Percentiles rank a stretch among this genome's conserved stretches.
Evolutionary conservation across 92 coral and sea anemone genomes (phyloP).

Genomic region (Siderastrea siderea): DNA sequence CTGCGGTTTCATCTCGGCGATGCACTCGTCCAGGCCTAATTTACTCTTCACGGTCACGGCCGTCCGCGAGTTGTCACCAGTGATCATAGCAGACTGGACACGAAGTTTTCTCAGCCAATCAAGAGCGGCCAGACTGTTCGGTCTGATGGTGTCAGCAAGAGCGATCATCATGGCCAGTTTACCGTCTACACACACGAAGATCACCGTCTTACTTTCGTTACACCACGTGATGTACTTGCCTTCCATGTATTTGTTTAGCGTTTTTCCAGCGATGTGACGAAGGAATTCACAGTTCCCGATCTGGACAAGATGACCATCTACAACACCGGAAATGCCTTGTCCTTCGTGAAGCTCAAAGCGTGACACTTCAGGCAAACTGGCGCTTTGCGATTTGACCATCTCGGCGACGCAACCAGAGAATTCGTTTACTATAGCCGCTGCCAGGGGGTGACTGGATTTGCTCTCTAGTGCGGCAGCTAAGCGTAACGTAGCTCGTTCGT

Average conservation of each 20-base stretch:
- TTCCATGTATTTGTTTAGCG: constrained; percentile 60
- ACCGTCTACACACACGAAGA: constrained; percentile 87
- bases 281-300: constrained; percentile 88
- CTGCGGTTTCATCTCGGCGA: constrained; percentile 97
- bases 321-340: constrained; percentile 88
- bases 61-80: constrained; percentile 97
- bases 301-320: constrained; percentile 84
- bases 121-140: constrained; percentile 75
- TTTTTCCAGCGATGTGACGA: constrained; percentile 49
- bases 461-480: constrained; percentile 98
- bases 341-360: constrained; percentile 92
- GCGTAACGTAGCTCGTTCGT: constrained; percentile 89
- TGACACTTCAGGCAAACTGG: constrained; percentile 86
- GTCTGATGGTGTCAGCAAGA: constrained; percentile 93
- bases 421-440: constrained; percentile 96
- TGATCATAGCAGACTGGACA: constrained; percentile 95
- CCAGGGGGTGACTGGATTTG: constrained; percentile 96
- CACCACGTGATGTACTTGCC: constrained; percentile 79
- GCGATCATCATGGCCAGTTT: constrained; percentile 94
- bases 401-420: constrained; percentile 93
- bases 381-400: constrained; percentile 73
- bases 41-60: constrained; percentile 93
- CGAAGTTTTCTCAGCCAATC: constrained; percentile 88
- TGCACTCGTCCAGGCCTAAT: constrained; percentile 86
- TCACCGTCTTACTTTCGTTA: constrained; percentile 95